Conservation (phyloP, 2,797 vertebrate species). For the Agapornis canus region DNA sequence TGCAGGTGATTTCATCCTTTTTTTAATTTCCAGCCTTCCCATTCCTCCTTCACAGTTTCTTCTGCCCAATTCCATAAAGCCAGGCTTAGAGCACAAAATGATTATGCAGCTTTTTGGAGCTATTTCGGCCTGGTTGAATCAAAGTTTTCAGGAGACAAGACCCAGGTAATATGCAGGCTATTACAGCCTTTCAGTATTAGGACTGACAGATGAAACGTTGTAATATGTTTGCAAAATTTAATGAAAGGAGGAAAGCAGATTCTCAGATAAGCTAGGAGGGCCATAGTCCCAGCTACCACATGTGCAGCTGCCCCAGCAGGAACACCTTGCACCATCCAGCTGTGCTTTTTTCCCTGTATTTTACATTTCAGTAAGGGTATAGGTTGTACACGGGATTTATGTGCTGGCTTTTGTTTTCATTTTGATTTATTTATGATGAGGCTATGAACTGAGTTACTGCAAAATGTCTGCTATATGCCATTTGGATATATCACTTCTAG, state of each 20-base stretch:
- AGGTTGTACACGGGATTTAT: conserved; percentile 35
- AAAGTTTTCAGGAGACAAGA: conserved; percentile 40
- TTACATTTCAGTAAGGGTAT: conserved; percentile 21
- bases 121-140: background rate
- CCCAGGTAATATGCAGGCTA: conserved; percentile 3
- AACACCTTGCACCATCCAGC: background rate
- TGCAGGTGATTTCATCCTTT: background rate
- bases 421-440: conserved; percentile 68
- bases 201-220: conserved; percentile 51
- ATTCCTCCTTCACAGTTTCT: background rate
- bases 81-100: background rate
- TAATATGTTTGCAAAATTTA: conserved; percentile 47
- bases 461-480: conserved; percentile 49
- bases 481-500: conserved; percentile 47
- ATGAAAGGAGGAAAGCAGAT: conserved; percentile 62
- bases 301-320: background rate
- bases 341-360: background rate
- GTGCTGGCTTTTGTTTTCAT: conserved; percentile 59
- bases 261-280: conserved; percentile 35
- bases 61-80: background rate
- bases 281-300: background rate
- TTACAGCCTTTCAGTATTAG: background rate
- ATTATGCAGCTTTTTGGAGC: background rate
- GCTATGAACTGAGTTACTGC: conserved; percentile 50
- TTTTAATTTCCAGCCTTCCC: background rate